Conservation (phyloP, 1,140 invertebrate genomes). For the Brachionus plicatilis region DNA sequence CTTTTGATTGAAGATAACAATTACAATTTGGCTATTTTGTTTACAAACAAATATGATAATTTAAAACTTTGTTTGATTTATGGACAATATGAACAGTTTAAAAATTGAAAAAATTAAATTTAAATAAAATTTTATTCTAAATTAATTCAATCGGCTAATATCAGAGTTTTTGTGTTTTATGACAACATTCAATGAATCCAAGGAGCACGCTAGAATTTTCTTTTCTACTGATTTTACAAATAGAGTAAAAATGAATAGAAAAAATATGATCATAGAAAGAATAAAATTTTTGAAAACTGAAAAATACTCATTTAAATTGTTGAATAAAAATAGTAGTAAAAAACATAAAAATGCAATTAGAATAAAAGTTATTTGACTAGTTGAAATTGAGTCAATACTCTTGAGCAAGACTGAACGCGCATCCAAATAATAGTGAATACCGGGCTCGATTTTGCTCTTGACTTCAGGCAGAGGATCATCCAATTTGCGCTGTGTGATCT, state of each 20-base stretch:
- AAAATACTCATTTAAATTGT: slow-evolving; percentile 16
- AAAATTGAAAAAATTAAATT: neutral
- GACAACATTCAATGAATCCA: neutral
- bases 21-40: neutral
- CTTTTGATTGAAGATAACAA: neutral
- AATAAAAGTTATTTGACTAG: neutral
- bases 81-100: neutral
- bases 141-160: neutral
- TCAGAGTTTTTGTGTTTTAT: neutral
- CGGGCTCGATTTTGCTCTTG: neutral
- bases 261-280: slow-evolving; percentile 2
- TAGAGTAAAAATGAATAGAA: neutral
- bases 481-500: neutral
- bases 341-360: slow-evolving; percentile 12
- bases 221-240: slow-evolving; percentile 24
- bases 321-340: slow-evolving; percentile 36
- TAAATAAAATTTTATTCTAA: neutral
- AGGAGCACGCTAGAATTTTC: neutral
- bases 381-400: neutral
- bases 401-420: neutral
- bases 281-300: slow-evolving; percentile 20
- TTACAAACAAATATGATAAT: neutral
- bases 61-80: neutral
- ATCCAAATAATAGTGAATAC: neutral
- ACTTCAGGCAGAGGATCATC: neutral